Evolutionary conservation across 2,113 vertebrate species (phyloP).

Genomic region (Phodopus roborovskii): DNA sequence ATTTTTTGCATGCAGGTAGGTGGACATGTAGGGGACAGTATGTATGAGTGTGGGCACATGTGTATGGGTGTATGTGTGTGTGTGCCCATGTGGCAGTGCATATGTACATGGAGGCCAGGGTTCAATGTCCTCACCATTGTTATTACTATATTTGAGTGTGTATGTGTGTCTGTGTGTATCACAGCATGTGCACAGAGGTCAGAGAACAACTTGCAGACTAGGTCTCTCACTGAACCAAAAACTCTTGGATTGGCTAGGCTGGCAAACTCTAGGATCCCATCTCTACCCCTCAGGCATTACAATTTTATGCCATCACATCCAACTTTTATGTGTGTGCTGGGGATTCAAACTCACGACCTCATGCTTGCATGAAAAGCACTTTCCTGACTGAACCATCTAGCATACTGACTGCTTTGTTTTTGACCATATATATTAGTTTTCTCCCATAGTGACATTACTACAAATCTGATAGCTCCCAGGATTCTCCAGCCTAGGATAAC

Average conservation of each 20-base stretch:
- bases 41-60: background rate
- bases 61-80: background rate
- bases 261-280: background rate
- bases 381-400: background rate
- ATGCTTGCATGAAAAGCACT: background rate
- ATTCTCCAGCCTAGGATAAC: background rate
- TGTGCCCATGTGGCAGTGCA: background rate
- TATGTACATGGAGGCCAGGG: too few species aligned
- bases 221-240: background rate
- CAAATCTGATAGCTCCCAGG: background rate
- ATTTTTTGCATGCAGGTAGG: background rate
- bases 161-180: background rate
- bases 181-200: background rate
- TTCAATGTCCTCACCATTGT: background rate
- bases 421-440: background rate
- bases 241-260: background rate
- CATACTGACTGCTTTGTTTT: background rate
- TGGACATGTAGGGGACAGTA: background rate
- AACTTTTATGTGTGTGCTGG: background rate
- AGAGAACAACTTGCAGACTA: background rate
- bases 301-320: too few species aligned
- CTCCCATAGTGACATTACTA: background rate
- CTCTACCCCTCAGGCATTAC: background rate
- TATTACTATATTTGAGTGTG: background rate
- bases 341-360: too few species aligned